Conservation (phyloP, 2,113 vertebrate species). For the Aix galericulata region DNA sequence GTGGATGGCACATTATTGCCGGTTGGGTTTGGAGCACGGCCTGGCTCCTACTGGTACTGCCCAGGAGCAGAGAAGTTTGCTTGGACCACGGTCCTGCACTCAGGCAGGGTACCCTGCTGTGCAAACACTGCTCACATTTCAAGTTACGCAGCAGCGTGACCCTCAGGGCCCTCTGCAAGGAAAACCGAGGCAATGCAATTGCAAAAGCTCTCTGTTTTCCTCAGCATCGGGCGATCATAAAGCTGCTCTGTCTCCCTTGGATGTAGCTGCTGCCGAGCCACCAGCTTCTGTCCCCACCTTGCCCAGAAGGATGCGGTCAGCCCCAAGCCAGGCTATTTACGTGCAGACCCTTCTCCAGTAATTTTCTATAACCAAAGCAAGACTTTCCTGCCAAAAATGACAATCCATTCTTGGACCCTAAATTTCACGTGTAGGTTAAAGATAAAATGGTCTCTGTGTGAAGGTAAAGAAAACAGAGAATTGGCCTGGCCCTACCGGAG, state of each 20-base stretch:
- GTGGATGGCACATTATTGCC: background rate
- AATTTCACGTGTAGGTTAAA: background rate
- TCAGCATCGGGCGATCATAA: background rate
- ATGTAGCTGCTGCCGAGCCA: background rate
- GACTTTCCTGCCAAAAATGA: background rate
- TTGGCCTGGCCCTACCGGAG: background rate
- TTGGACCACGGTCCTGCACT: background rate
- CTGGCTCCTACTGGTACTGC: background rate
- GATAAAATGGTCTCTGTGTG: background rate
- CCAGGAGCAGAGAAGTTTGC: background rate
- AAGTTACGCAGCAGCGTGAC: background rate
- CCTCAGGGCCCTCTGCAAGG: background rate
- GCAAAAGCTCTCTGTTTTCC: background rate
- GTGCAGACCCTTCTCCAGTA: background rate
- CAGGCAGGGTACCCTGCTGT: background rate
- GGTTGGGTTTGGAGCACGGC: background rate
- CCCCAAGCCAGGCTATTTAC: background rate
- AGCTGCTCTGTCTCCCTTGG: background rate
- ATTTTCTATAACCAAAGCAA: background rate
- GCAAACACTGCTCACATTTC: background rate
- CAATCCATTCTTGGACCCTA: background rate
- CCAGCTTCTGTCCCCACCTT: background rate
- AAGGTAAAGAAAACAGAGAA: conserved; percentile 1
- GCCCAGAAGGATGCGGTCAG: background rate
- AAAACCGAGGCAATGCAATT: background rate